Evolutionary conservation across 2,888 invertebrate species (phyloP), one percentile per base, ranked within the genome.

Genomic region (Coecobrya sp.): DNA sequence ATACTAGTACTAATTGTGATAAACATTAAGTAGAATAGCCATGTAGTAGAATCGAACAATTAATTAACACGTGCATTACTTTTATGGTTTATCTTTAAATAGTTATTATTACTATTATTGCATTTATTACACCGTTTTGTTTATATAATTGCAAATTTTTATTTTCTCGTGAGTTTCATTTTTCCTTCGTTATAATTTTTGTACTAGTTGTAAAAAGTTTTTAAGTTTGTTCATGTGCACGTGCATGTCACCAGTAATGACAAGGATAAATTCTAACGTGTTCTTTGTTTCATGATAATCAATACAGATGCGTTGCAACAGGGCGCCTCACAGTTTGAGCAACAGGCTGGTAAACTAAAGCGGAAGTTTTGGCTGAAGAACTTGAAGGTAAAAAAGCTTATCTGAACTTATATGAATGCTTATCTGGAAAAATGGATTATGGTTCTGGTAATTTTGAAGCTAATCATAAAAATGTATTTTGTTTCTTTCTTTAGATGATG

Each of bases 281-380:
- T 30, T 65, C n/a, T 86, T 55, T 79, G 30, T 73, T 86, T 70
- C 49, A n/a, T 19, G 42, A 19, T n/a, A 52, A 79, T 55, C 16
- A 59, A n/a, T n/a, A 30, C 95, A 97, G 99, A 99, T 96, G 99
- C 98, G 92, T 96, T 99, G 90, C 98, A 99, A 95, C 98, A 98
- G 95, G 98, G 98, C 68, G 99, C 99, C 85, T 99, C 99, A 95
- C 98, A 99, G 95, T 99, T 99, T 96, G 99, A 99, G 96, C 99
- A 99, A 95, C 98, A 99, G 96, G 99, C 99, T 92, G 99, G 99
- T 95, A 99, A 99, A 96, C 97, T 99, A 96, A 99, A 99, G 96
- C 97, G 98, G 95, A 99, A 99, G 96, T 99, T 98, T 96, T 99
- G 99, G 99, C 97, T 99, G 97, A 98, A 99, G 96, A 99, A 99